phyloP scores from a whole-genome alignment of 2,888 invertebrate species.

The Molanna angustata region DNA sequence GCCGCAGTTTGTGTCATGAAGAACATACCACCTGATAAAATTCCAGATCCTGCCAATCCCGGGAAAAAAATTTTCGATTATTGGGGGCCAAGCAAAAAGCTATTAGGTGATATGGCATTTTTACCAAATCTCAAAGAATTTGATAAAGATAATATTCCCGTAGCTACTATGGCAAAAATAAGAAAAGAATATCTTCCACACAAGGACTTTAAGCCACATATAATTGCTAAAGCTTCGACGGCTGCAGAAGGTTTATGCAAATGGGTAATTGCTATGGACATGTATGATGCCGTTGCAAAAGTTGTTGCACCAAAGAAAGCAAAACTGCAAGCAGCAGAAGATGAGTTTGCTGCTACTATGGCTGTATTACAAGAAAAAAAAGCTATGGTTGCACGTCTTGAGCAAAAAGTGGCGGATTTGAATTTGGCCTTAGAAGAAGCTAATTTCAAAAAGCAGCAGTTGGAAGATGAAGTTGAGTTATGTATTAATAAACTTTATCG shows the following conservation, averaged over 20 bases:
- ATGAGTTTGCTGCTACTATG: constrained; percentile 79
- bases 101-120: constrained; percentile 80
- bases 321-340: constrained; percentile 76
- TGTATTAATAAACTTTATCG: constrained; percentile 82
- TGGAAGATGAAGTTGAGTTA: constrained; percentile 71
- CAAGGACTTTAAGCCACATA: constrained; percentile 74
- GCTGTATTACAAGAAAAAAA: constrained; percentile 81
- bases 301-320: constrained; percentile 83
- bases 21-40: constrained; percentile 71
- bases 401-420: constrained; percentile 70
- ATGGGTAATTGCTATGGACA: constrained; percentile 89
- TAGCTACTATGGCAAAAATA: constrained; percentile 68
- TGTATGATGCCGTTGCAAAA: constrained; percentile 82
- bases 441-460: constrained; percentile 61
- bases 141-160: constrained; percentile 81
- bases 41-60: constrained; percentile 66
- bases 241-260: constrained; percentile 92
- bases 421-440: constrained; percentile 67
- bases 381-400: constrained; percentile 70
- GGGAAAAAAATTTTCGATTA: constrained; percentile 72
- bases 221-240: constrained; percentile 85
- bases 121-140: constrained; percentile 71
- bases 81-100: constrained; percentile 82
- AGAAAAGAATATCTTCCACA: constrained; percentile 72
- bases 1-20: constrained; percentile 90